These are phyloP conservation scores for Haemorhous mexicanus DNA, from an alignment of 2,113 vertebrate genomes.

Conservation along the genomic window DNA sequence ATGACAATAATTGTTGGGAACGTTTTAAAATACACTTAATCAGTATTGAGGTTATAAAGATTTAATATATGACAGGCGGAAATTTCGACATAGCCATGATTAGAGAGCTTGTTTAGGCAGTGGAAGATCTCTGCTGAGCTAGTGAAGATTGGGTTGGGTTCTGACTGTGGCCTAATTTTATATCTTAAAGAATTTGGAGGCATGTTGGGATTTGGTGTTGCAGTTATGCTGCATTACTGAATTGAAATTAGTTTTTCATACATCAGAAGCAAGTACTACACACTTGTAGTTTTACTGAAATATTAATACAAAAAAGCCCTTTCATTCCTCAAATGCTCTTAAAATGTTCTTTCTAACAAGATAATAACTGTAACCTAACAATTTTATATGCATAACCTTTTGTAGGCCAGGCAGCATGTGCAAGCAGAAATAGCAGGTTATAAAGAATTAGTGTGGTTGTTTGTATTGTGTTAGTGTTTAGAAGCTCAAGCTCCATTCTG, in stretches of 20 bases:
- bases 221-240: not conserved
- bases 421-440: constrained; percentile 8
- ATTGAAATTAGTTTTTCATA: constrained; percentile 17
- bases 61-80: not conserved
- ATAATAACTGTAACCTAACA: constrained; percentile 37
- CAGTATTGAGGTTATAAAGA: not conserved
- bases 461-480: not conserved
- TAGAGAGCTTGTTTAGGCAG: not conserved
- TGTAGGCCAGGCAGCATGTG: not conserved
- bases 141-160: not conserved
- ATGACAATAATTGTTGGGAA: not conserved
- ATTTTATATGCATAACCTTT: constrained; percentile 58
- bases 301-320: constrained; percentile 1
- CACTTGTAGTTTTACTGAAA: constrained; percentile 1
- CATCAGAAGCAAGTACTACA: not conserved
- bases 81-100: not conserved
- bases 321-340: constrained; percentile 32
- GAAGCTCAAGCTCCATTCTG: not conserved
- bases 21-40: constrained; percentile 9
- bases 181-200: not conserved
- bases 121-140: not conserved
- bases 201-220: not conserved
- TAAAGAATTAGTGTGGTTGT: constrained; percentile 22
- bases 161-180: not conserved
- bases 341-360: constrained; percentile 28